These are phyloP conservation scores for Thereuonema tuberculata DNA, from an alignment of 1,140 invertebrate species.

Conservation along the genomic window DNA sequence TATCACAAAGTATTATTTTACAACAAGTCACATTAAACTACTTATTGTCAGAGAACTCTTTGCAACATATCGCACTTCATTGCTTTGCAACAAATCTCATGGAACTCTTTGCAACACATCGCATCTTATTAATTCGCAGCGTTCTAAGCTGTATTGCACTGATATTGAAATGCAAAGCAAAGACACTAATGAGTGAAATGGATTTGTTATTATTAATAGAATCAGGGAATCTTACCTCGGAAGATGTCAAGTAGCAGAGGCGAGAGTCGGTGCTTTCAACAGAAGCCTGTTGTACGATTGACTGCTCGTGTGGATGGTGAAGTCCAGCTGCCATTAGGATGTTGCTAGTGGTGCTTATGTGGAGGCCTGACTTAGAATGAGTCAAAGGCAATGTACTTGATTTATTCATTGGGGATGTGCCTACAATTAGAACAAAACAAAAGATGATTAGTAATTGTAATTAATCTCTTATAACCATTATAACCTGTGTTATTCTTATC, in stretches of 20 bases:
- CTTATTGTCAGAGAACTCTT: too few relatives aligned
- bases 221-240: conserved; percentile 57
- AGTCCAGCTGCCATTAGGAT: neutral
- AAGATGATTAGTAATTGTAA: neutral
- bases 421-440: neutral
- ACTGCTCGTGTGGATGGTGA: conserved; percentile 14
- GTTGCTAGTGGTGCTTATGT: conserved; percentile 2
- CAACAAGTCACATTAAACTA: too few relatives aligned
- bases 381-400: conserved; percentile 1
- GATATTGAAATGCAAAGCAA: too few relatives aligned
- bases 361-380: conserved; percentile 10
- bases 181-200: too few relatives aligned
- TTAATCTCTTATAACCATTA: neutral
- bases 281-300: conserved; percentile 77
- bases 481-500: too few relatives aligned
- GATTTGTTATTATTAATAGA: too few relatives aligned
- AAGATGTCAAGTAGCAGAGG: conserved; percentile 83
- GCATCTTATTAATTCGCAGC: too few relatives aligned
- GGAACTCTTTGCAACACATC: too few relatives aligned
- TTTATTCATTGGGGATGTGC: conserved; percentile 3
- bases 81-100: too few relatives aligned
- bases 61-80: too few relatives aligned
- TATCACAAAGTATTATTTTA: too few relatives aligned
- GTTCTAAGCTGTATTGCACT: too few relatives aligned
- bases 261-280: conserved; percentile 84